phyloP scores from a whole-genome alignment of 2,113 vertebrate species.

The Monarcha castaneiventris region DNA sequence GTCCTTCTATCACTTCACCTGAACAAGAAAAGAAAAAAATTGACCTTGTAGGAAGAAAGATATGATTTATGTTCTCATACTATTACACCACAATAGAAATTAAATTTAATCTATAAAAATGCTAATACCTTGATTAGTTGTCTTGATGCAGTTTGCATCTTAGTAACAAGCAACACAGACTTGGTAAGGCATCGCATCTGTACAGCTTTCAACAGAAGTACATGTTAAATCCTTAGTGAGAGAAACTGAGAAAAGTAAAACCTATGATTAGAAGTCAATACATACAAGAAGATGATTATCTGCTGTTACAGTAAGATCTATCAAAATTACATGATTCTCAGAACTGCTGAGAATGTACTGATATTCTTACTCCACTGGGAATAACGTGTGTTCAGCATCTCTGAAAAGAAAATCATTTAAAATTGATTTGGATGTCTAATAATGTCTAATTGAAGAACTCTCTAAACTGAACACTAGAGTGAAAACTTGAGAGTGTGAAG shows the following conservation, averaged over 20 bases:
- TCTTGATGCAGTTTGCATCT: neutral
- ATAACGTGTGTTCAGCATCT: neutral
- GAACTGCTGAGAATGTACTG: neutral
- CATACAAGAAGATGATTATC: neutral
- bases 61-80: neutral
- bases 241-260: neutral
- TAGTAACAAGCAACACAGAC: neutral
- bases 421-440: constrained; percentile 24
- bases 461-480: neutral
- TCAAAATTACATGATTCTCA: neutral
- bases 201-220: neutral
- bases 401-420: neutral
- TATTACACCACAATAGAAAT: neutral
- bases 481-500: neutral
- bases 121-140: neutral
- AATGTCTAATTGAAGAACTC: neutral
- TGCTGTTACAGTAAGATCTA: neutral
- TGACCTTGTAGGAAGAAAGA: neutral
- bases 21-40: neutral
- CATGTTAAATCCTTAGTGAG: neutral
- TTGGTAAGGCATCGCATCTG: neutral
- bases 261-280: neutral
- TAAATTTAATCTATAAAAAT: neutral
- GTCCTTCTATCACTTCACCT: neutral
- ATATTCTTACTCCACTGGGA: neutral